phyloP scores from a whole-genome alignment of 2,797 vertebrate genomes.

The Alectoris magna region DNA sequence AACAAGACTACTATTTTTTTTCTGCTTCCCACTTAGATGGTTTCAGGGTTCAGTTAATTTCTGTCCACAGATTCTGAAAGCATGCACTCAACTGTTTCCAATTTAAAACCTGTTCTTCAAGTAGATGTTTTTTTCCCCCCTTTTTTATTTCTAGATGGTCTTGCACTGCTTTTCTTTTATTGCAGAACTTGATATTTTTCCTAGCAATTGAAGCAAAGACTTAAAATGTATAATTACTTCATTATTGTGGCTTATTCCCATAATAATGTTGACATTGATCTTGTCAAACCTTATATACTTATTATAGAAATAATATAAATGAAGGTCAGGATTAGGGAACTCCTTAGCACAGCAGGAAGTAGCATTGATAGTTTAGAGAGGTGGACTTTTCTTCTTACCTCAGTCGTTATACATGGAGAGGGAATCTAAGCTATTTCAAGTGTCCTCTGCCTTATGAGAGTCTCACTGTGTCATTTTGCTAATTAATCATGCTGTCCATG shows the following conservation, averaged over 20 bases:
- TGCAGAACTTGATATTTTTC: constrained; percentile 20
- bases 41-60: not conserved
- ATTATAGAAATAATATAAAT: not conserved
- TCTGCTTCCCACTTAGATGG: not conserved
- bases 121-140: not conserved
- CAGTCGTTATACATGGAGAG: not conserved
- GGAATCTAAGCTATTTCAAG: not conserved
- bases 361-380: not conserved
- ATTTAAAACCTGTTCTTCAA: constrained; percentile 39
- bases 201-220: constrained; percentile 17
- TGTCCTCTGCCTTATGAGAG: not conserved
- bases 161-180: not conserved
- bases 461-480: not conserved
- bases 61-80: constrained; percentile 18
- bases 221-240: constrained; percentile 30
- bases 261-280: not conserved
- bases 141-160: constrained; percentile 25
- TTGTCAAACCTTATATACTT: constrained; percentile 5
- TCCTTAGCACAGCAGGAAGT: not conserved
- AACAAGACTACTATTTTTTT: not conserved
- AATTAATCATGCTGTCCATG: not conserved
- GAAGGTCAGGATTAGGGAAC: not conserved
- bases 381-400: not conserved
- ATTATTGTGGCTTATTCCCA: constrained; percentile 3
- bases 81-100: constrained; percentile 29